Conservation (phyloP, 2,113 vertebrate genomes). For the Hydrolagus affinis region DNA sequence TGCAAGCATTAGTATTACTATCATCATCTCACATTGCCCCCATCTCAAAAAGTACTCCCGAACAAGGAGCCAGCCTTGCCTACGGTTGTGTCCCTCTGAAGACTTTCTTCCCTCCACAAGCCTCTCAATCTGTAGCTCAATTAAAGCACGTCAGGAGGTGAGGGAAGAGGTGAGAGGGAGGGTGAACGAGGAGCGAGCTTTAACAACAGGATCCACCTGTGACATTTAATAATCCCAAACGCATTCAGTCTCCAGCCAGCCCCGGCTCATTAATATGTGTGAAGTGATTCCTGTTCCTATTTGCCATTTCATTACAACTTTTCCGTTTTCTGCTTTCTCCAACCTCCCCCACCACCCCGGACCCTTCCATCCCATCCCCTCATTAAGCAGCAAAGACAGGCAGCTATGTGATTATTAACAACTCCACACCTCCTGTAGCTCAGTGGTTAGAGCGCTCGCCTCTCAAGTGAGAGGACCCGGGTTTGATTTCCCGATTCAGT, state of each 20-base stretch:
- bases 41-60: no score
- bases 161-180: neutral
- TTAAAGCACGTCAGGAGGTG: conserved; percentile 1
- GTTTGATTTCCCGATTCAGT: no score
- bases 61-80: neutral
- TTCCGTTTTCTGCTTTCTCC: neutral
- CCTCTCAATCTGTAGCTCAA: neutral
- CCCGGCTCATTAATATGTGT: neutral
- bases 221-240: conserved; percentile 29
- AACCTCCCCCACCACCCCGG: no score
- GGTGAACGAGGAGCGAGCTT: neutral
- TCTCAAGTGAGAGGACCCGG: no score
- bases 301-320: conserved; percentile 22
- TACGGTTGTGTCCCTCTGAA: neutral
- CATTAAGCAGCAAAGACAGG: conserved; percentile 9
- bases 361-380: no score
- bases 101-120: neutral
- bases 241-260: neutral
- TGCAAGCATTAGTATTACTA: no score
- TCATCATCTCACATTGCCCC: no score
- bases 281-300: neutral
- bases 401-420: conserved; percentile 10
- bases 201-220: conserved; percentile 22
- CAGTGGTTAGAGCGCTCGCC: no score
- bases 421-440: neutral